These are phyloP conservation scores for Tetramorium simillimum DNA, from an alignment of 1,140 invertebrate species.

Conservation along the genomic window DNA sequence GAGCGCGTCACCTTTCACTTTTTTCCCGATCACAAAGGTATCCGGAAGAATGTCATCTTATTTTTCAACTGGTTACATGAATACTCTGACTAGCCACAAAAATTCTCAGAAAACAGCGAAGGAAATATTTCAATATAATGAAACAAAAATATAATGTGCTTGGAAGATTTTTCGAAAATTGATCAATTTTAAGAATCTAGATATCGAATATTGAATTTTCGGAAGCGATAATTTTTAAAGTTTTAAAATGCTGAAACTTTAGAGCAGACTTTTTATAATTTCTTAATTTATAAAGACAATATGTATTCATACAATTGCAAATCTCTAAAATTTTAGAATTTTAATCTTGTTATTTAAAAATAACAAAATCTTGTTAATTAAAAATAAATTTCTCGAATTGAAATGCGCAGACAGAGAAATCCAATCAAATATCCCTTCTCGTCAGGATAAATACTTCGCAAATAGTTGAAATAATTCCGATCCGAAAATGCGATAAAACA, in stretches of 20 bases:
- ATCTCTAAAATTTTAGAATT: background rate
- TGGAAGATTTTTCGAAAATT: background rate
- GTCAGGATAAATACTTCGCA: background rate
- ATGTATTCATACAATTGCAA: background rate
- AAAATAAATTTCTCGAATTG: background rate
- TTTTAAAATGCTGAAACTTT: background rate
- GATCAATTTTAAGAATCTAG: background rate
- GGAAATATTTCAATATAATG: background rate
- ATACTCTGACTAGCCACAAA: background rate
- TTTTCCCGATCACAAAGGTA: background rate
- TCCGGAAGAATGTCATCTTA: constrained; percentile 16
- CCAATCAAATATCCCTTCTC: background rate
- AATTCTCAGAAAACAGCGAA: background rate
- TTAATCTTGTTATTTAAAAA: background rate
- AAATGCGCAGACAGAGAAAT: background rate
- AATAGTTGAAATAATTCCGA: constrained; percentile 3
- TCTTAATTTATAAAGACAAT: background rate
- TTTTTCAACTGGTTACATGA: background rate
- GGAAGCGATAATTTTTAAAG: background rate
- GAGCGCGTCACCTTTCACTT: background rate
- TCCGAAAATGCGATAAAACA: constrained; percentile 14
- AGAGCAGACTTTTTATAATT: background rate
- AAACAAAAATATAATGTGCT: background rate
- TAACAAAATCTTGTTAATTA: background rate
- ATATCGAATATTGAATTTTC: background rate